Base-by-base conservation (phyloP, 2,888 invertebrate genomes). In the Himalopsyche anomala region DNA sequence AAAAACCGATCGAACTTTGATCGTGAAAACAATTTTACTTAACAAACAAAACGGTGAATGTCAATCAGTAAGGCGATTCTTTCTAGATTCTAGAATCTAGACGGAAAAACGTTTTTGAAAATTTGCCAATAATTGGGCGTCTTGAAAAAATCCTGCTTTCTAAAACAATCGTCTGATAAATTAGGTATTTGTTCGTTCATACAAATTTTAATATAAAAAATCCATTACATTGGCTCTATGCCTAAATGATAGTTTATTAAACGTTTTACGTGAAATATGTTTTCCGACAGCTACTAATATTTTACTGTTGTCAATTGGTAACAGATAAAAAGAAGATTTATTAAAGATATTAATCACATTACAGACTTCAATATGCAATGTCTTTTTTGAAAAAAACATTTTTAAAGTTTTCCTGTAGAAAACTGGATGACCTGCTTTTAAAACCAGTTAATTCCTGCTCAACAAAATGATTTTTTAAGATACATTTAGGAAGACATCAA, bases 91-190 rank as follows among this genome's bases (percentile, higher is more conserved):
- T 28, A 28, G 28, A 28, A 28, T 28, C 28, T 62, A 62, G 62
- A 19, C 62, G 11, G 4, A 3, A 62, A 62, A 62, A 62, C 8
- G 62, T 62, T 62, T 62, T 62, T 62, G 62, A 62, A 62, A 62
- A 62, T 62, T 4, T 62, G 62, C 62, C 62, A 62, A 62, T 62
- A 6, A 19, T 62, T 19, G 28, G 8, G 9, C 8, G 28, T 62
- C 62, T 19, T 62, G 62, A 62, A 62, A 12, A 28, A 19, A 19
- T 62, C 19, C 62, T 19, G 62, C 19, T 62, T 28, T 62, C 15
- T 62, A 62, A 11, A 62, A 62, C 62, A 62, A 62, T 62, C 62
- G 62, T 62, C 19, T 62, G 62, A 62, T 62, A 19, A 62, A 62
- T 62, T 62, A 19, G 62, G 19, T 62, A 19, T 62, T 5, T 28